Conservation (phyloP, 2,113 vertebrate species). For the Paratilapia polleni region DNA sequence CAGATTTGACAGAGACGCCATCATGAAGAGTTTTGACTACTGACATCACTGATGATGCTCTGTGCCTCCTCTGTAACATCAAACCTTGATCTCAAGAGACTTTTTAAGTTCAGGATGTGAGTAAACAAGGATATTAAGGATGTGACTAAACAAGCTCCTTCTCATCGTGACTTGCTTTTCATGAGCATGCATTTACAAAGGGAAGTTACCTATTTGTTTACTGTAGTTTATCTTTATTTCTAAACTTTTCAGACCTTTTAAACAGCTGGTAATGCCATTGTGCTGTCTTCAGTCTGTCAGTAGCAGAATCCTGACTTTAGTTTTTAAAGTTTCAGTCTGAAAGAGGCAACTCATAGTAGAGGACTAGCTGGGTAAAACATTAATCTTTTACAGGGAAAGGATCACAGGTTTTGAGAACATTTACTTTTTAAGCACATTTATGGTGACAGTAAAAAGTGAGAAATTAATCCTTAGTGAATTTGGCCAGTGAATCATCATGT, state of each 20-base stretch:
- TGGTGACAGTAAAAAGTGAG: background rate
- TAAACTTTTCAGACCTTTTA: background rate
- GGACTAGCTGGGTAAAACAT: background rate
- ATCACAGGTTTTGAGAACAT: background rate
- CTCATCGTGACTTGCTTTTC: background rate
- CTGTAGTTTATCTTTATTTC: background rate
- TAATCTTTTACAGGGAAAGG: background rate
- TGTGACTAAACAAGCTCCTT: constrained; percentile 32
- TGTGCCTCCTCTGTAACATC: constrained; percentile 56
- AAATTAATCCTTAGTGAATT: background rate
- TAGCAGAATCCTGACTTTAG: background rate
- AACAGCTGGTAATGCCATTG: background rate
- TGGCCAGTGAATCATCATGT: background rate
- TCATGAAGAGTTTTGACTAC: constrained; percentile 94
- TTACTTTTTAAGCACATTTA: constrained; percentile 26
- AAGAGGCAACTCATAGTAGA: background rate
- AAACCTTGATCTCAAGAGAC: constrained; percentile 48
- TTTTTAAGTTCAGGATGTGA: background rate
- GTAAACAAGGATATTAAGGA: background rate
- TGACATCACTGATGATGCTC: constrained; percentile 68
- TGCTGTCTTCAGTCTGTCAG: too few relatives aligned
- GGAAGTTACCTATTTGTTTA: background rate
- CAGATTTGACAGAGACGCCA: constrained; percentile 92
- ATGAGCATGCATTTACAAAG: background rate
- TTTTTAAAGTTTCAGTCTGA: background rate